These are phyloP conservation scores for Amazona ochrocephala DNA, from an alignment of 2,797 vertebrate genomes.

Conservation along the genomic window DNA sequence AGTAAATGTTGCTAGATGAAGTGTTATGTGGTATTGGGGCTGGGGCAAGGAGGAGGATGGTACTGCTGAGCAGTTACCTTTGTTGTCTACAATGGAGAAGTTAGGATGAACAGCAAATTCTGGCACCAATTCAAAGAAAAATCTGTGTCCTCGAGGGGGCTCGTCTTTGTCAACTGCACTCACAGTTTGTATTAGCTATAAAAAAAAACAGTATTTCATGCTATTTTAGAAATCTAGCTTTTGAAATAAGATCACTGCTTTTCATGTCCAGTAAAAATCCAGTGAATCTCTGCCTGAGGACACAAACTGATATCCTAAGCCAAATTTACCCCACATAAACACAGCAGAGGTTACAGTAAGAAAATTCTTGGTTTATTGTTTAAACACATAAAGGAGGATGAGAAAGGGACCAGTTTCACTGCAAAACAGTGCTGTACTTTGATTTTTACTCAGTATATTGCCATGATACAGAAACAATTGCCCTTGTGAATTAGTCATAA, in stretches of 20 bases:
- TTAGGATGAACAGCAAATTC: constrained; percentile 89
- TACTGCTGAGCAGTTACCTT: constrained; percentile 80
- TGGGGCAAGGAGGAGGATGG: accelerated
- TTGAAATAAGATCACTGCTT: background rate
- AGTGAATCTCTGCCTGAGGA: background rate
- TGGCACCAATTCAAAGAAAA: constrained; percentile 91
- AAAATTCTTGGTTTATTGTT: background rate
- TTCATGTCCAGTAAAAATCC: background rate
- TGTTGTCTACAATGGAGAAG: constrained; percentile 93
- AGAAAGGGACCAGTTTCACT: background rate
- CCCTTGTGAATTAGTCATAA: constrained; percentile 27
- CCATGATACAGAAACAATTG: constrained; percentile 2
- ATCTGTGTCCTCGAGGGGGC: constrained; percentile 91
- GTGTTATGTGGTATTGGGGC: background rate
- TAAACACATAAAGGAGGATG: background rate
- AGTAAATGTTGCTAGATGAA: background rate
- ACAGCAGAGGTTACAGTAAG: background rate
- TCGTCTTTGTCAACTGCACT: constrained; percentile 96
- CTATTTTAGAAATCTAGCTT: background rate
- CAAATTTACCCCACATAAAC: background rate
- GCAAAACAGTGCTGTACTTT: background rate
- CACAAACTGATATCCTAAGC: background rate
- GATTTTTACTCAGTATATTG: background rate
- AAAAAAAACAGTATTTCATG: background rate
- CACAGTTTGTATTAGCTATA: constrained; percentile 94